These are phyloP conservation scores for Geophilus truncorum DNA, from an alignment of 2,888 invertebrate genomes.

Conservation along the genomic window DNA sequence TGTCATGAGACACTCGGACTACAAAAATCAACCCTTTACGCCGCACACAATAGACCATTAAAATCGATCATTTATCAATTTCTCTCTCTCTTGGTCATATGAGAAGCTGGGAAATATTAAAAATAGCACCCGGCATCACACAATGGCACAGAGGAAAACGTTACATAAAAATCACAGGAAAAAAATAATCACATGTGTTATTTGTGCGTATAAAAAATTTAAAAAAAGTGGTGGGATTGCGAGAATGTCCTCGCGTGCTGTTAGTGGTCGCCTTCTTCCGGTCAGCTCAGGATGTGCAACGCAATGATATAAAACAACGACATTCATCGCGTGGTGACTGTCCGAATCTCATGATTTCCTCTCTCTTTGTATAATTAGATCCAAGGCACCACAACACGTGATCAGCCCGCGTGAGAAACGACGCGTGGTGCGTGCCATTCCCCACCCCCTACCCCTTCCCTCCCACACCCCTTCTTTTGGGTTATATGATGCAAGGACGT, in stretches of 20 bases:
- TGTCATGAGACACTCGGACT: conserved; percentile 18
- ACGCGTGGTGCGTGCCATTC: conserved; percentile 6
- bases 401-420: conserved; percentile 18
- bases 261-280: conserved; percentile 2
- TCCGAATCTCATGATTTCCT: conserved; percentile 10
- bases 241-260: conserved; percentile 8
- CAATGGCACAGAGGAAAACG: background rate
- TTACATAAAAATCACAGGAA: background rate
- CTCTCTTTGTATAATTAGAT: background rate
- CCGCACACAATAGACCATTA: conserved; percentile 2
- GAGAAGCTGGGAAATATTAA: background rate
- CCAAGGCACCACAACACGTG: conserved; percentile 2
- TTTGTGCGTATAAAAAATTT: too few species aligned
- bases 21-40: conserved; percentile 19
- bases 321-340: conserved; percentile 27
- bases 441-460: background rate
- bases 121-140: background rate
- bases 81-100: background rate
- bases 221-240: background rate
- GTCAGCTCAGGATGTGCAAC: conserved; percentile 15
- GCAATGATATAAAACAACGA: conserved; percentile 2
- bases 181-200: too few species aligned
- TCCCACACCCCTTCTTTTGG: background rate
- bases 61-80: conserved; percentile 25
- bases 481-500: conserved; percentile 8